A percentile compares a stretch with the other conserved stretches of the same genome.
phyloP scores from a whole-genome alignment of 1,140 invertebrate genomes.

The Drosophila baimaii region DNA sequence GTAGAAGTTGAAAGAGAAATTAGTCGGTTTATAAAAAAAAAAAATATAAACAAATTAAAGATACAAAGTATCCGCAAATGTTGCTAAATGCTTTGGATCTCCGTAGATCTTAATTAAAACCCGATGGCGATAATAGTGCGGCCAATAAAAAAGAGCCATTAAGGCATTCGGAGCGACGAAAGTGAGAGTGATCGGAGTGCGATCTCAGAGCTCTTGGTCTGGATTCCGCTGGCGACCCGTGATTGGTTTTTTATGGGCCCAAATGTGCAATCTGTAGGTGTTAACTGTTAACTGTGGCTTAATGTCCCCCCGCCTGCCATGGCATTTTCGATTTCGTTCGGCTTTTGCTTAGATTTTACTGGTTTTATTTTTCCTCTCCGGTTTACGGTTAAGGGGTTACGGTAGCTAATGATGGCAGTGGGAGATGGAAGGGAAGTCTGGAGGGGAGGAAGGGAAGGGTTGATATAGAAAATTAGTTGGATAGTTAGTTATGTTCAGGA shows the following conservation, averaged over 20 bases:
- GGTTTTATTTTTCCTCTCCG: neutral
- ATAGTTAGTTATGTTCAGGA: neutral
- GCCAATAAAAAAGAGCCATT: constrained; percentile 62
- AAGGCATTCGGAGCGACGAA: constrained; percentile 34
- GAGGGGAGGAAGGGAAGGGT: neutral
- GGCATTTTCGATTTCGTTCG: constrained; percentile 29
- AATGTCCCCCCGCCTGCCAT: constrained; percentile 5
- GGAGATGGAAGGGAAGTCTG: neutral
- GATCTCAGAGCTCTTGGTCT: constrained; percentile 12
- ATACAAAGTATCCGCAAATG: constrained; percentile 67
- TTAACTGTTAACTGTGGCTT: constrained; percentile 51
- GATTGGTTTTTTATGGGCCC: constrained; percentile 48
- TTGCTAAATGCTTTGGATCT: constrained; percentile 57
- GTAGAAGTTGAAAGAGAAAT: constrained; percentile 39
- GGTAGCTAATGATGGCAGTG: constrained; percentile 3
- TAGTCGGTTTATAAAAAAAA: neutral
- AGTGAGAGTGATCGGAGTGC: constrained; percentile 44
- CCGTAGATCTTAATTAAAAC: constrained; percentile 79
- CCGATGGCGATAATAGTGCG: constrained; percentile 67
- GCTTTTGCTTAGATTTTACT: constrained; percentile 1
- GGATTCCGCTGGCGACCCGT: constrained; percentile 24
- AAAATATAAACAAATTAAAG: neutral
- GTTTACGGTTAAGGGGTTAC: constrained; percentile 3
- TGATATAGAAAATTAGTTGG: neutral
- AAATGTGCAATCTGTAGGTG: constrained; percentile 54